Evolutionary conservation across 2,888 invertebrate genomes (phyloP).

Genomic region (Caenorhabditis sinica): DNA sequence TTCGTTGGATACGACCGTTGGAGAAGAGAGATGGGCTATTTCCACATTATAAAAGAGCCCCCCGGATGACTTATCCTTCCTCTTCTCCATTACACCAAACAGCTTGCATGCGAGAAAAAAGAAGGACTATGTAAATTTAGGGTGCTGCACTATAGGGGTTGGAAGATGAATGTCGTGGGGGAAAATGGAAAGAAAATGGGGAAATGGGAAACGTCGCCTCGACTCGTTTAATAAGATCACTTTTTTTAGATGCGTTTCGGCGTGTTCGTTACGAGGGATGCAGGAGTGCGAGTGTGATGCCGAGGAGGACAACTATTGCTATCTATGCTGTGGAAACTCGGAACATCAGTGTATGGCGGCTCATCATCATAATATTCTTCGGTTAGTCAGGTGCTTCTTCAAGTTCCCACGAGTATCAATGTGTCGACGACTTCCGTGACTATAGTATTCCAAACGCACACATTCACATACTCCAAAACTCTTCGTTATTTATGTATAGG

Average conservation of each 20-base stretch:
- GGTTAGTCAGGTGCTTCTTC: slow-evolving; percentile 67
- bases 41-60: slow-evolving; percentile 51
- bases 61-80: slow-evolving; percentile 46
- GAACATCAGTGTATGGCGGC: slow-evolving; percentile 81
- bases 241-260: slow-evolving; percentile 80
- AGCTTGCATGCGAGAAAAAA: slow-evolving; percentile 9
- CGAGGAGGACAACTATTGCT: slow-evolving; percentile 84
- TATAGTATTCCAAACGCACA: slow-evolving; percentile 32
- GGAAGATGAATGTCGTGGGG: too few relatives aligned
- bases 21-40: slow-evolving; percentile 43
- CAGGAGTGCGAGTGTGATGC: slow-evolving; percentile 82
- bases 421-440: neutral
- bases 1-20: neutral
- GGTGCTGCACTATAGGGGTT: slow-evolving; percentile 19
- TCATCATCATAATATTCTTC: slow-evolving; percentile 82
- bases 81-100: slow-evolving; percentile 39
- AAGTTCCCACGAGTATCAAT: slow-evolving; percentile 58
- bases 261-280: slow-evolving; percentile 81
- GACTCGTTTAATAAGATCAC: slow-evolving; percentile 27
- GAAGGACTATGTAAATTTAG: slow-evolving; percentile 44
- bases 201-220: too few relatives aligned
- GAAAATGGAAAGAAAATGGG: slow-evolving; percentile 18
- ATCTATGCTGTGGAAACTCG: slow-evolving; percentile 83
- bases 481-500: slow-evolving; percentile 41
- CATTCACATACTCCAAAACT: neutral